Evolutionary conservation across 2,888 invertebrate genomes (phyloP), one percentile per base, ranked within the genome.

Genomic region (Penaeus monodon): DNA sequence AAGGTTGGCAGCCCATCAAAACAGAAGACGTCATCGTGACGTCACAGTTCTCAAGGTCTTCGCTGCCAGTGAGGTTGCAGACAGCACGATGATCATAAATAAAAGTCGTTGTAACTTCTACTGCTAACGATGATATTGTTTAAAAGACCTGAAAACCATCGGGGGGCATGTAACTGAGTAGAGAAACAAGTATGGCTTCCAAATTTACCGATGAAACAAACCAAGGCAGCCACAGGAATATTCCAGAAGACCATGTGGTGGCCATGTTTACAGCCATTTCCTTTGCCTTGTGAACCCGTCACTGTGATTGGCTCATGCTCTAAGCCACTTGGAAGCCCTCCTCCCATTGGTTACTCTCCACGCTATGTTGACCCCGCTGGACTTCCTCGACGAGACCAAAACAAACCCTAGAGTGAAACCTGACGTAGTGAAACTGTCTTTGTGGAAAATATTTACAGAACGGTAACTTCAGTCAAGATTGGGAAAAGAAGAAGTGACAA

Each of bases 371-470:
- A 86, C 86, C 81, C 81, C 86, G 65, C 70, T 81, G 76, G 81
- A 76, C 86, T 86, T 82, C 86, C 86, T 86, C 86, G 86, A 81
- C 44, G 77, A 86, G 86, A 86, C 77, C 86, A 86, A 86, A 86
- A 86, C 86, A 86, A 86, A 86, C 86, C 86, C 65, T 66, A 81
- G 86, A 63, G 85, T 85, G 85, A 85, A 85, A 81, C 81, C 74
- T 74, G 81, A 24, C 64, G 65, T 64, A 81, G 81, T 49, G 81
- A 85, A 85, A 81, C 76, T 81, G 68, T 76, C 33, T 81, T 63
- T 49, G 65, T 78, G 76, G 29, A 49, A 27, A 77, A 78, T 27
- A 78, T 57, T 17, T 49, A n/a, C 65, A 27, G 68, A 78, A 49
- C 76, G n/a, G 29, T 77, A 65, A 81, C 68, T 44, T 29, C 63